A percentile compares a stretch with the other conserved stretches of the same genome.
Evolutionary conservation across 2,113 vertebrate species (phyloP).

Genomic region (Zootoca vivipara): DNA sequence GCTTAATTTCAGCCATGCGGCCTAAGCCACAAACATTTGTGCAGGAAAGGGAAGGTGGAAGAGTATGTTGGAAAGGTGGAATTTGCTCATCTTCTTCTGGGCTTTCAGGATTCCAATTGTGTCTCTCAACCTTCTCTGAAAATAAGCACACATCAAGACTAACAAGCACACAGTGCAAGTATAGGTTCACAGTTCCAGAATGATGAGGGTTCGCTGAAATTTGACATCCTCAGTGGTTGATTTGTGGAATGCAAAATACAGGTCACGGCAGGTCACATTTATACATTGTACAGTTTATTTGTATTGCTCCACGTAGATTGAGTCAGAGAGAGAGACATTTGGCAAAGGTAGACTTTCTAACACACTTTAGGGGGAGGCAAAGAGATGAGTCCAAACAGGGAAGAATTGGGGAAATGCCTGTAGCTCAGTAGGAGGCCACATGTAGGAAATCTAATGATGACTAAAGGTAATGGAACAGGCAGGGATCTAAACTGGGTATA

Average conservation of each 20-base stretch:
- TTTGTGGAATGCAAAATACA: neutral
- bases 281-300: neutral
- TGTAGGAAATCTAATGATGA: neutral
- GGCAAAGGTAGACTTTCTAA: neutral
- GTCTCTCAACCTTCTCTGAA: neutral
- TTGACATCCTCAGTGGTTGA: neutral
- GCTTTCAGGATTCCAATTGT: neutral
- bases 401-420: neutral
- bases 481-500: neutral
- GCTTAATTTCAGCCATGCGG: neutral
- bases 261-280: neutral
- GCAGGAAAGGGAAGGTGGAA: neutral
- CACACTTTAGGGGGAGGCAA: too few relatives aligned
- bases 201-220: neutral
- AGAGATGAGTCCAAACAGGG: neutral
- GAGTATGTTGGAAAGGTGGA: neutral
- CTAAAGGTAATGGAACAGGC: neutral
- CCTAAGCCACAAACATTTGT: neutral
- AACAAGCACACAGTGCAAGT: neutral
- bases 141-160: neutral
- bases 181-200: neutral
- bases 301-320: neutral
- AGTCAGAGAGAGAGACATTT: neutral
- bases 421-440: neutral
- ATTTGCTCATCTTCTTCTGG: neutral